Conservation (phyloP, 2,113 vertebrate genomes). For the Cnemophilus loriae region DNA sequence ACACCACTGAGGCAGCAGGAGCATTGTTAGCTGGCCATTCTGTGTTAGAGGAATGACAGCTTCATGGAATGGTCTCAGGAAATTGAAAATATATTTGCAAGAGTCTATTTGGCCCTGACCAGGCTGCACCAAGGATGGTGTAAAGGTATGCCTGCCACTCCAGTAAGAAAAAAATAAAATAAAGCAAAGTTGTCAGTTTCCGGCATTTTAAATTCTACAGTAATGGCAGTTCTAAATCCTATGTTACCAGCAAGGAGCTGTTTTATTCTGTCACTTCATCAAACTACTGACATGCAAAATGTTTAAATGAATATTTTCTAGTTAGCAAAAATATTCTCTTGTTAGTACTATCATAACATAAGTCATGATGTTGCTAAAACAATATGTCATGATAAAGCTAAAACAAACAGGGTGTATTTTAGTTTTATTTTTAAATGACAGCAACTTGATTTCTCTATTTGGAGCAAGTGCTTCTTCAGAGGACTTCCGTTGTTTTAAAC, state of each 20-base stretch:
- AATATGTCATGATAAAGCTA: neutral
- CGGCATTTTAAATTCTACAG: neutral
- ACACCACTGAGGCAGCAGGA: neutral
- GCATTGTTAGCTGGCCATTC: neutral
- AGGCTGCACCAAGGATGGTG: neutral
- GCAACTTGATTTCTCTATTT: neutral
- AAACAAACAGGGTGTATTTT: neutral
- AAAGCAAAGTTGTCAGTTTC: neutral
- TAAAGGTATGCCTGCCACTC: neutral
- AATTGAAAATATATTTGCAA: neutral
- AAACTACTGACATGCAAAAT: neutral
- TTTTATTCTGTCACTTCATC: neutral
- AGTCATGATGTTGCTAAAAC: neutral
- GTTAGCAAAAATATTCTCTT: neutral
- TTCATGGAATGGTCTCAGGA: neutral
- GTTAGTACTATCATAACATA: neutral
- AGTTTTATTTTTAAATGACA: neutral
- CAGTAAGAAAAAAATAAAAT: neutral
- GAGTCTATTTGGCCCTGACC: neutral
- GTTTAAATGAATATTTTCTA: neutral
- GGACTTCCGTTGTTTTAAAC: neutral
- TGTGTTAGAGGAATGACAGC: neutral
- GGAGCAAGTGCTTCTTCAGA: neutral
- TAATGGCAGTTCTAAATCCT: neutral
- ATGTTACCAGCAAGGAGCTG: neutral